A percentile compares a stretch with the other conserved stretches of the same genome.
phyloP scores from a whole-genome alignment of 2,113 vertebrate species.

The Lynx canadensis region DNA sequence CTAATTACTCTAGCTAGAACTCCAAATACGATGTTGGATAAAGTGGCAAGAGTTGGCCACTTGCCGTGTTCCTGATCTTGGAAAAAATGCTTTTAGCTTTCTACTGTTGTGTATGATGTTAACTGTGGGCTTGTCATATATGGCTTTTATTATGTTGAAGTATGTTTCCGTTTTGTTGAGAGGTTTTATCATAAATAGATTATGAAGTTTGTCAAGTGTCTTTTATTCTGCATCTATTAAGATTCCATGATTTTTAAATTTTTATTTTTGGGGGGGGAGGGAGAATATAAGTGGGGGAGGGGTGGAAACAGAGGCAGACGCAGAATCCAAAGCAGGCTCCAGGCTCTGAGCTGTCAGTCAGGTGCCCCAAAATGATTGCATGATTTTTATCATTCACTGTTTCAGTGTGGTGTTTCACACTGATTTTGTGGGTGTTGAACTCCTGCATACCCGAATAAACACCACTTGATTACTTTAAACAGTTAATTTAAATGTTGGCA shows the following conservation, averaged over 20 bases:
- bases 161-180: not conserved
- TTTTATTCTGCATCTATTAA: not conserved
- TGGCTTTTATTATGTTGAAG: not conserved
- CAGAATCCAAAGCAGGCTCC: no score
- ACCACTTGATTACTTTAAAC: not conserved
- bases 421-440: not conserved
- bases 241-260: no score
- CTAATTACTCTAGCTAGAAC: not conserved
- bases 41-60: not conserved
- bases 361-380: not conserved
- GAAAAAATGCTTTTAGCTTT: not conserved
- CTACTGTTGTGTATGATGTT: not conserved
- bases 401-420: not conserved
- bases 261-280: no score
- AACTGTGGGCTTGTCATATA: not conserved
- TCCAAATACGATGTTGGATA: not conserved
- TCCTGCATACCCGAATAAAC: not conserved
- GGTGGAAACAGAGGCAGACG: no score
- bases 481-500: not conserved
- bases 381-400: not conserved
- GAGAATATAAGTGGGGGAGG: no score
- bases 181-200: not conserved
- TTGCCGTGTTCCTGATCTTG: not conserved
- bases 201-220: not conserved
- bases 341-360: no score